phyloP scores from a whole-genome alignment of 2,888 invertebrate species.

The Sinodicranocentrus sp. region DNA sequence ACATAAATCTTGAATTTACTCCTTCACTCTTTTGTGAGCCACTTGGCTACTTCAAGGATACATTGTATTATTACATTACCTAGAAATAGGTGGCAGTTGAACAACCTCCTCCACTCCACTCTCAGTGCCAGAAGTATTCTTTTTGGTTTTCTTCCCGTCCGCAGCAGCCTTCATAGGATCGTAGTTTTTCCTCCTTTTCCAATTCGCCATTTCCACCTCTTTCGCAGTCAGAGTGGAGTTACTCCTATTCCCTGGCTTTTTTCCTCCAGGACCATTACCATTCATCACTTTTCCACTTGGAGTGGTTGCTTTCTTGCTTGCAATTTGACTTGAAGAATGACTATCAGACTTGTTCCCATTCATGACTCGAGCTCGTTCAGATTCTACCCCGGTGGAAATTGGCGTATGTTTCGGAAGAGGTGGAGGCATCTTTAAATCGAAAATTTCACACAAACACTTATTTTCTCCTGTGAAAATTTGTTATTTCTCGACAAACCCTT shows the following conservation, averaged over 20 bases:
- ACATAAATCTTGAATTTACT: constrained; percentile 66
- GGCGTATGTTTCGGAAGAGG: constrained; percentile 29
- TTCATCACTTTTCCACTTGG: constrained; percentile 47
- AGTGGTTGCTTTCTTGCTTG: constrained; percentile 29
- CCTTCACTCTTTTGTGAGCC: constrained; percentile 50
- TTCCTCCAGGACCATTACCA: constrained; percentile 12
- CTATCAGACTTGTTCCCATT: constrained; percentile 57
- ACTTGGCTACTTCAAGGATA: constrained; percentile 50
- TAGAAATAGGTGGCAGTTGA: constrained; percentile 51
- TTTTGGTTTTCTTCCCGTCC: constrained; percentile 83
- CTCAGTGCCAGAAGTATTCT: constrained; percentile 58
- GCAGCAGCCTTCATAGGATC: constrained; percentile 97
- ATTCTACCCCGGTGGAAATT: constrained; percentile 22
- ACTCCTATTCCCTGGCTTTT: constrained; percentile 81
- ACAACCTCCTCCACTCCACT: constrained; percentile 63
- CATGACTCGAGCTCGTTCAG: constrained; percentile 10
- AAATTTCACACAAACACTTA: not conserved
- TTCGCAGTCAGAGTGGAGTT: constrained; percentile 86
- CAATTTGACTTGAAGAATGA: constrained; percentile 21
- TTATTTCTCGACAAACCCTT: not conserved
- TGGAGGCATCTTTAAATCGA: constrained; percentile 49
- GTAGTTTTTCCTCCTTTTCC: constrained; percentile 96
- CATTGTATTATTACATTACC: too few relatives aligned
- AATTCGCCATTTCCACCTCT: constrained; percentile 94
- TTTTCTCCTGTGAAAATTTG: not conserved